Evolutionary conservation across 2,888 invertebrate genomes (phyloP), one percentile per base, ranked within the genome.

Genomic region (Drosophila nigricruria): DNA sequence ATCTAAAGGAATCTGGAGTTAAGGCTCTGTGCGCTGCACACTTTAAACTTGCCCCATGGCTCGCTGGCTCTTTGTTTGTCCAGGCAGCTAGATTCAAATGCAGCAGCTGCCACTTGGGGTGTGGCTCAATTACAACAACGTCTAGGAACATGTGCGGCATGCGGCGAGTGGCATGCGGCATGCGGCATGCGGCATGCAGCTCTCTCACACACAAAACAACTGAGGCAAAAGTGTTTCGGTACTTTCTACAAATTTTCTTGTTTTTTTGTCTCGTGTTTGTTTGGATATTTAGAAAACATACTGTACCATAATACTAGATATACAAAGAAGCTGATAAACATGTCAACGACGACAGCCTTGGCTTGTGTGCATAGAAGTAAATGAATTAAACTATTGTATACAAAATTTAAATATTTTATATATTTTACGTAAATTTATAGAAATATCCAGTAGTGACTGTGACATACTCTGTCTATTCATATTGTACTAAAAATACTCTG

Each of bases 41-140:
- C 49, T 60, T 43, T 67, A 20, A 9, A 9, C 34, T 49, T 30
- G 47, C 6, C 47, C 47, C 47, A 30, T 27, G 47, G 47, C 50
- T 53, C 14, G 30, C 14, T 12, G 40, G 30, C 58, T 34, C 58
- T 61, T 12, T 34, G 42, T 42, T 38, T 61, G 50, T 27, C 32
- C 63, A 32, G 56, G 40, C 34, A 64, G 32, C 20, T 34, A 38
- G 12, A 52, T 68, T 68, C 58, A 58, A 47, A 58, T 65, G 53
- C 66, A 53, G 43, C 73, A 73, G 52, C 50, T 64, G 65, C 52
- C 73, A 58, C 34, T 64, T 54, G 47, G 40, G 53, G 53, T 53
- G 70, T 65, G 73, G 52, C 57, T 47, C 73, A 58, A 73, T 73
- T 70, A 70, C 57, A 38, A 38, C 34, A 18, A 43, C 32, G 20